Percentiles rank a stretch among this genome's conserved stretches.
phyloP scores from a whole-genome alignment of 2,797 vertebrate genomes.

The Sylvilagus floridanus region DNA sequence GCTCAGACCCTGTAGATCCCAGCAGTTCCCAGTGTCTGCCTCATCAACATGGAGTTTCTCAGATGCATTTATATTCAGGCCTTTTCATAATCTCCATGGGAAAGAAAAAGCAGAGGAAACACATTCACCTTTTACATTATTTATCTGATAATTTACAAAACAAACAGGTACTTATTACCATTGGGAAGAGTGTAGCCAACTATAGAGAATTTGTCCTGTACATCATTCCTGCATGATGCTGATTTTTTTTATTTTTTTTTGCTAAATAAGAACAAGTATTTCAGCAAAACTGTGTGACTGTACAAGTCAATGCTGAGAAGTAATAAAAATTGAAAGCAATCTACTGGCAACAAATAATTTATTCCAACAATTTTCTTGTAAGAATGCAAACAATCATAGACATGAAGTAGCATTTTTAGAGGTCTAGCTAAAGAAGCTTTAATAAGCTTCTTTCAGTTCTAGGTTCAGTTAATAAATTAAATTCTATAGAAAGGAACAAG shows the following conservation, averaged over 20 bases:
- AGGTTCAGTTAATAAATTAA: slow-evolving; percentile 66
- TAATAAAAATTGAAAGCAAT: slow-evolving; percentile 49
- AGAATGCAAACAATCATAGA: slow-evolving; percentile 67
- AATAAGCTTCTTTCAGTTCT: slow-evolving; percentile 34
- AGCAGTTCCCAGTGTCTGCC: not conserved
- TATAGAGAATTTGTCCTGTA: not conserved
- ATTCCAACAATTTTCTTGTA: slow-evolving; percentile 72
- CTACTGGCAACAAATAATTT: slow-evolving; percentile 57
- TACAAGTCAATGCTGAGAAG: not conserved
- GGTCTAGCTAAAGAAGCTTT: not conserved
- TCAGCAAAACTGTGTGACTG: not conserved
- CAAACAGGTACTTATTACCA: not conserved
- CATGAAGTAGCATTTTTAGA: slow-evolving; percentile 58
- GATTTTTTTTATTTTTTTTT: not conserved
- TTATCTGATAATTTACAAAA: not conserved
- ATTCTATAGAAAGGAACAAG: slow-evolving; percentile 30
- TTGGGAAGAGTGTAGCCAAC: not conserved
- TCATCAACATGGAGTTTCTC: not conserved
- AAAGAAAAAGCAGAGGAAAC: slow-evolving; percentile 32
- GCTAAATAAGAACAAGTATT: not conserved
- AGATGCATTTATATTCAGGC: not conserved
- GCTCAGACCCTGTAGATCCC: not conserved
- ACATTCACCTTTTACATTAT: not conserved
- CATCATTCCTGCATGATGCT: not conserved
- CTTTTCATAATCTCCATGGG: not conserved